Evolutionary conservation across 2,888 invertebrate species (phyloP).

Genomic region (Branchipolynoe longqiensis): DNA sequence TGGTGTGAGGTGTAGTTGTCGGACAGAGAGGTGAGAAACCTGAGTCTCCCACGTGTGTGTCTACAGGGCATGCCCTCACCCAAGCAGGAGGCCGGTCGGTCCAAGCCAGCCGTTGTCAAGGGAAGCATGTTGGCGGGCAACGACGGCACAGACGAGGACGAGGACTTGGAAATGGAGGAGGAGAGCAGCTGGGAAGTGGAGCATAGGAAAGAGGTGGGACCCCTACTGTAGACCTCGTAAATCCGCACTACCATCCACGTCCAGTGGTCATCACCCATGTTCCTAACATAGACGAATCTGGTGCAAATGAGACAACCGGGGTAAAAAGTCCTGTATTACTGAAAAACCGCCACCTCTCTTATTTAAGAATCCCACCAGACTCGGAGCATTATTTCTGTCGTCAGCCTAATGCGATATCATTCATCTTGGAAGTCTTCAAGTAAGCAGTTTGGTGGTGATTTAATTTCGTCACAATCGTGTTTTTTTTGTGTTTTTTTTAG

Average conservation of each 20-base stretch:
- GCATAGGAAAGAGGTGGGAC: background rate
- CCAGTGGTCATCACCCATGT: background rate
- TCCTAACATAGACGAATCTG: background rate
- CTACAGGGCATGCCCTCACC: no score
- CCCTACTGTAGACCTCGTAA: no score
- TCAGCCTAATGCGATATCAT: background rate
- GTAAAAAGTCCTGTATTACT: background rate
- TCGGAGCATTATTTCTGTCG: background rate
- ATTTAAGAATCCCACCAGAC: background rate
- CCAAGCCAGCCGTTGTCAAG: conserved; percentile 16
- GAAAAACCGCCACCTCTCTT: background rate
- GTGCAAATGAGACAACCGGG: background rate
- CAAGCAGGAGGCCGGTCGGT: background rate
- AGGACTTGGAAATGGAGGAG: conserved; percentile 9
- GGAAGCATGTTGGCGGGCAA: background rate
- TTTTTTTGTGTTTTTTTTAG: no score
- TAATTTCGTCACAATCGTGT: no score
- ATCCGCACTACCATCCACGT: background rate
- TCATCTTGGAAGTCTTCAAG: no score
- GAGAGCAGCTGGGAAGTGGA: conserved; percentile 47
- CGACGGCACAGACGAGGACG: background rate
- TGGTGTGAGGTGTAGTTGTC: no score
- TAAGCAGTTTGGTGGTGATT: no score
- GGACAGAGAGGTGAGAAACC: no score
- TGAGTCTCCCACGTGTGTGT: no score